A percentile compares a stretch with the other conserved stretches of the same genome.
These are phyloP conservation scores for Thera britannica DNA, from an alignment of 2,888 invertebrate genomes.

Conservation along the genomic window DNA sequence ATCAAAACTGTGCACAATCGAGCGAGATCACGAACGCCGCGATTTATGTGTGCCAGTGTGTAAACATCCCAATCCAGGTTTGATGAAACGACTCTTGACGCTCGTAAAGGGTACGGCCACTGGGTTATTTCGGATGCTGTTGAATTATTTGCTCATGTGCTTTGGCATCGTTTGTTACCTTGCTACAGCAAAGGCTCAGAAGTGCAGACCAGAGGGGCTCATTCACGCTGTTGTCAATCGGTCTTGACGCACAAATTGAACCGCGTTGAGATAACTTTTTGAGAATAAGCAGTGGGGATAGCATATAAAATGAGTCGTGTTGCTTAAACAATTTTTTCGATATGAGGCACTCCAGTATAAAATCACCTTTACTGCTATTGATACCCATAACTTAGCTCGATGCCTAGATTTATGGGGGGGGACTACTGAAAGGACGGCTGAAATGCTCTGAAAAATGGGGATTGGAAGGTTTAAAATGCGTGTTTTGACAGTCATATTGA, in stretches of 20 bases:
- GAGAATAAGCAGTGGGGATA: too few relatives aligned
- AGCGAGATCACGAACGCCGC: conserved; percentile 39
- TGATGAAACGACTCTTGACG: conserved; percentile 41
- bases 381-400: conserved; percentile 38
- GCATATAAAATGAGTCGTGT: too few relatives aligned
- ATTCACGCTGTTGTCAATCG: too few relatives aligned
- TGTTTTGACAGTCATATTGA: conserved; percentile 34
- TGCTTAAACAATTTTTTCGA: too few relatives aligned
- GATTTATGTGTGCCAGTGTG: conserved; percentile 48
- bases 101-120: conserved; percentile 27
- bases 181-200: too few relatives aligned
- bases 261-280: too few relatives aligned
- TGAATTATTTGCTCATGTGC: conserved; percentile 6
- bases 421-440: conserved; percentile 27
- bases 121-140: conserved; percentile 3
- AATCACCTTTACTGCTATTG: conserved; percentile 15
- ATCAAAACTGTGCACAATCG: conserved; percentile 48
- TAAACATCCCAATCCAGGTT: conserved; percentile 43
- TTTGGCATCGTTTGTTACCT: too few relatives aligned
- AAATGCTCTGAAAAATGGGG: conserved; percentile 37
- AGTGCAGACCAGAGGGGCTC: too few relatives aligned
- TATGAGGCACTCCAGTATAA: neutral
- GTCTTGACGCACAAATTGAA: too few relatives aligned
- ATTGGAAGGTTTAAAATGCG: conserved; percentile 22
- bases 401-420: conserved; percentile 39